Conservation (phyloP, 2,888 invertebrate species). For the Rhagium mordax region DNA sequence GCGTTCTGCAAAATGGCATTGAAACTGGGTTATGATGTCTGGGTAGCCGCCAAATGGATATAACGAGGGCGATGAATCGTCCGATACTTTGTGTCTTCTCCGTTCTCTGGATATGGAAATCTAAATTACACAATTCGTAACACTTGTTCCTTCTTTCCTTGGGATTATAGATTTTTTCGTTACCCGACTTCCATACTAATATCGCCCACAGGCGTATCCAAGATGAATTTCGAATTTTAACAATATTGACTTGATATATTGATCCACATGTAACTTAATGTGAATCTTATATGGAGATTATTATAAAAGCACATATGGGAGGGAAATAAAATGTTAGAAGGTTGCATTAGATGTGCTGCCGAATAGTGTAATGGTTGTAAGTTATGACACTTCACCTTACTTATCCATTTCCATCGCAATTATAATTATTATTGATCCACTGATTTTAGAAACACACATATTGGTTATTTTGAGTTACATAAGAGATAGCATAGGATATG, state of each 20-base stretch:
- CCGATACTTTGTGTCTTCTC: slow-evolving; percentile 51
- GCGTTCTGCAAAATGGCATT: slow-evolving; percentile 14
- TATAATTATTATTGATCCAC: no score
- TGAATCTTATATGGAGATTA: neutral
- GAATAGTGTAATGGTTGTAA: no score
- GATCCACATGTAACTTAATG: neutral
- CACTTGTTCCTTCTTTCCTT: slow-evolving; percentile 44
- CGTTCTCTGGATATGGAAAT: slow-evolving; percentile 49
- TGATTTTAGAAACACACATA: no score
- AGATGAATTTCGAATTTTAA: neutral
- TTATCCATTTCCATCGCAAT: no score
- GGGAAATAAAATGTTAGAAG: no score
- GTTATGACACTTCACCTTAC: no score
- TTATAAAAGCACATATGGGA: neutral
- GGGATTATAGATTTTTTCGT: slow-evolving; percentile 30
- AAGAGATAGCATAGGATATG: no score
- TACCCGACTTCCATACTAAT: slow-evolving; percentile 25
- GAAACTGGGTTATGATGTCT: slow-evolving; percentile 52
- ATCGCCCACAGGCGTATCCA: neutral
- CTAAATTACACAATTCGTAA: slow-evolving; percentile 48
- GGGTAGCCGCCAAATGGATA: slow-evolving; percentile 50
- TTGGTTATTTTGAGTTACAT: no score
- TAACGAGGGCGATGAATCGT: slow-evolving; percentile 49
- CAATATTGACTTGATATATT: neutral
- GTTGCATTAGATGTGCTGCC: no score